Base-by-base conservation (phyloP, 2,888 invertebrate species). In the Lissonota sp. region DNA sequence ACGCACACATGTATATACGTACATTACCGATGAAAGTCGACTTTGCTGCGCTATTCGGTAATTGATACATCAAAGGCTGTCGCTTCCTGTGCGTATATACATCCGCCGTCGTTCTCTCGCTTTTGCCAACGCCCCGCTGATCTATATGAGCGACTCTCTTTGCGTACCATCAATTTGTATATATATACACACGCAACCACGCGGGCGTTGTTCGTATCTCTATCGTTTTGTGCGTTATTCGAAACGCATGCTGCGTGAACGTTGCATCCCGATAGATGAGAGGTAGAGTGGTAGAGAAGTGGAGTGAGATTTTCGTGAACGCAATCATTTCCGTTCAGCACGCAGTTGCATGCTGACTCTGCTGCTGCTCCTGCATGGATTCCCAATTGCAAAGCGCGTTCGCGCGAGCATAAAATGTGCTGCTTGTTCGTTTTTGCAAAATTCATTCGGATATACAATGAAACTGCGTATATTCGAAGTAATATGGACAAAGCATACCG, bases 61-160 rank as follows among this genome's bases (percentile, higher is more conserved):
- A 86, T 86, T 86, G 85, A 86, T 85, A 86, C 85, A 84, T 86
- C 85, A 86, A 85, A 86, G 86, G 83, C 71, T 40, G 53, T 70
- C 49, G 78, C 70, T 74, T 81, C 74, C 78, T 78, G 74, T 74
- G 74, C 26, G 26, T 26, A 26, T 74, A 74, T 66, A 66, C 78
- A 81, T 75, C 81, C 71, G 80, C 70, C 77, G 64, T 46, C 58
- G 63, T 51, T 64, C 71, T 75, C 58, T 72, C 70, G 53, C 53
- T 70, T 64, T 67, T 46, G 46, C 62, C 74, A 62, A 46, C 60
- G 74, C 69, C 44, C 46, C 26, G 26, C 26, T 26, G 49, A 12
- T 57, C 57, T 73, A 67, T 66, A 53, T 64, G 53, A 58, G 26
- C 58, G 73, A 77, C 37, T 62, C 51, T 16, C 26, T 37, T 63